phyloP scores from a whole-genome alignment of 2,797 vertebrate species.

The Pangasius mekongensis region DNA sequence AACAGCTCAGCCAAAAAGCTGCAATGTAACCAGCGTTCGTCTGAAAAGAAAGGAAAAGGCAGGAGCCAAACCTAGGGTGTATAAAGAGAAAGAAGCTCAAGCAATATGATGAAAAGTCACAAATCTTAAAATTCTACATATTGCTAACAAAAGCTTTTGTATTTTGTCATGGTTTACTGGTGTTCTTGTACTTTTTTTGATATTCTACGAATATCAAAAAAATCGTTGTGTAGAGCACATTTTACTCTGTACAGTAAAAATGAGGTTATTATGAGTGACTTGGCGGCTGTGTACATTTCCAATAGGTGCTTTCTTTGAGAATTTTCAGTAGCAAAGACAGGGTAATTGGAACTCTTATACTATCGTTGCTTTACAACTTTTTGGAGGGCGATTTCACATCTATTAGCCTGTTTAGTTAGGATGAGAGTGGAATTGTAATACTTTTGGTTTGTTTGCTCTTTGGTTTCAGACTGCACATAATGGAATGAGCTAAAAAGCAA shows the following conservation, averaged over 20 bases:
- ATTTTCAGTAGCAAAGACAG: neutral
- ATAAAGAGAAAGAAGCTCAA: neutral
- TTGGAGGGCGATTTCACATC: neutral
- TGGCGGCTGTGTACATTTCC: neutral
- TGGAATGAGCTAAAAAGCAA: neutral
- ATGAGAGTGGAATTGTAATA: neutral
- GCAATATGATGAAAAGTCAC: neutral
- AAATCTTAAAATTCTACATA: neutral
- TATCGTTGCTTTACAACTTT: neutral
- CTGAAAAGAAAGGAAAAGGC: conserved; percentile 4
- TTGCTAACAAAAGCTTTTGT: neutral
- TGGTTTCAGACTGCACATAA: neutral
- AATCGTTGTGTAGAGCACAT: neutral
- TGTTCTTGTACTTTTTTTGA: neutral
- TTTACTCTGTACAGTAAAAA: neutral
- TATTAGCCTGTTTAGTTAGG: too few species aligned
- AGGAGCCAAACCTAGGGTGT: neutral
- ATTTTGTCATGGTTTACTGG: neutral
- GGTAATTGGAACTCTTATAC: neutral
- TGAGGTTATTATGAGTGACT: neutral
- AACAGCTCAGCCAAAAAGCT: conserved; percentile 34
- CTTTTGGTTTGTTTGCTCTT: neutral
- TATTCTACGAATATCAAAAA: neutral
- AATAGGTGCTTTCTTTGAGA: neutral
- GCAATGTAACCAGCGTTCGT: neutral